Conservation (phyloP, 2,888 invertebrate species). For the Macaria notata region DNA sequence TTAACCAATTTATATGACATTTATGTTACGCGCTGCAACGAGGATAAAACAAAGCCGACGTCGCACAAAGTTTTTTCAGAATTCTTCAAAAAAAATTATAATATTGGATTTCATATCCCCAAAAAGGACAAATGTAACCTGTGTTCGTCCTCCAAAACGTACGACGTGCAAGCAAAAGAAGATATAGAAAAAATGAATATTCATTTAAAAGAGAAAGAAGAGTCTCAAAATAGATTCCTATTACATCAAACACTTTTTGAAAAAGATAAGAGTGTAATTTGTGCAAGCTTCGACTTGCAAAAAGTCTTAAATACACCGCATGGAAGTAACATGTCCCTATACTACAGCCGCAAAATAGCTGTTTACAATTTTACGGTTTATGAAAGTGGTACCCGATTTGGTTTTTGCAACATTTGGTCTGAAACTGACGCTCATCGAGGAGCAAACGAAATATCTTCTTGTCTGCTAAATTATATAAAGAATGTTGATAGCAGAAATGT, state of each 20-base stretch:
- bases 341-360: no score
- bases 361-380: no score
- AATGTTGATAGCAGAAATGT: not conserved
- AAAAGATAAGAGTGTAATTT: conserved; percentile 5
- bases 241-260: conserved; percentile 7
- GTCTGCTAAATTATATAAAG: conserved; percentile 2
- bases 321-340: no score
- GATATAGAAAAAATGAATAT: conserved; percentile 1
- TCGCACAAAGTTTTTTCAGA: conserved; percentile 7
- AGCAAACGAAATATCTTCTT: conserved; percentile 8
- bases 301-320: conserved; percentile 18
- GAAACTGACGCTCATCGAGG: conserved; percentile 7
- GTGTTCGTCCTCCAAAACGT: not conserved
- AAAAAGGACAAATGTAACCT: conserved; percentile 15
- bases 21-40: conserved; percentile 4
- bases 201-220: conserved; percentile 7
- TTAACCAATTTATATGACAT: conserved; percentile 1
- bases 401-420: conserved; percentile 5
- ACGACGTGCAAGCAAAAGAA: conserved; percentile 5
- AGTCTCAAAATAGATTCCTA: conserved; percentile 13
- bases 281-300: conserved; percentile 17
- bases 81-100: conserved; percentile 5
- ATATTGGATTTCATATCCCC: conserved; percentile 13
- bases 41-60: conserved; percentile 1
- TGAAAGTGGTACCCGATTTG: conserved; percentile 2